Evolutionary conservation across 2,888 invertebrate genomes (phyloP), one percentile per base, ranked within the genome.

Genomic region (Lithophane semibrunnea): DNA sequence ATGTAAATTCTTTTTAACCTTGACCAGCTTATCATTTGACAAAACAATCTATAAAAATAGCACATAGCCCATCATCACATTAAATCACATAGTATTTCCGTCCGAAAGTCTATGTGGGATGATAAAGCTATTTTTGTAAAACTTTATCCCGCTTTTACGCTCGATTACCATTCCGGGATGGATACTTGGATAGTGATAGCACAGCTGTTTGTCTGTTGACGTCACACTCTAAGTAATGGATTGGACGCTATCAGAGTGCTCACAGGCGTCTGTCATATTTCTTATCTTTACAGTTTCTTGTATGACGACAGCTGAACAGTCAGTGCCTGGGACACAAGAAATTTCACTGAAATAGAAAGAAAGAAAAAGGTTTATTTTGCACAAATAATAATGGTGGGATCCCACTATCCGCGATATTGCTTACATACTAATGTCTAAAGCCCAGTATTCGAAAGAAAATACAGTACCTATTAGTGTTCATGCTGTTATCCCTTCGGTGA

Each of bases 141-240:
- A 12, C 12, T 60, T 74, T 66, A 75, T 80, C 73, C 49, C 49
- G 61, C 18, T 18, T 47, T 81, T 64, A 73, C 68, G 56, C 42
- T 61, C 24, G n/a, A 37, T 21, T 64, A 42, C 49, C 21, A 66
- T 21, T 56, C 21, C 2, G 44, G 54, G 42, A 37, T 52, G 47
- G 65, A 73, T 61, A 83, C 60, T 44, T 47, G 47, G 65, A 73
- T 64, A 83, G 63, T 44, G 67, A 70, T 56, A 42, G 54, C 61
- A 79, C 70, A 82, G 79, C 76, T 75, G 74, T 68, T 42, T n/a
- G 64, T 60, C 42, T 56, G 49, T 18, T 85, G 79, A 77, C 78
- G 77, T 83, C 83, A 87, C 81, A 85, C 56, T 12, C n/a, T 54
- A 52, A 73, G 67, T 76, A 13, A 76, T 58, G 61, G 24, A 58